Base-by-base conservation (phyloP, 2,888 invertebrate genomes). In the Rhagium mordax region DNA sequence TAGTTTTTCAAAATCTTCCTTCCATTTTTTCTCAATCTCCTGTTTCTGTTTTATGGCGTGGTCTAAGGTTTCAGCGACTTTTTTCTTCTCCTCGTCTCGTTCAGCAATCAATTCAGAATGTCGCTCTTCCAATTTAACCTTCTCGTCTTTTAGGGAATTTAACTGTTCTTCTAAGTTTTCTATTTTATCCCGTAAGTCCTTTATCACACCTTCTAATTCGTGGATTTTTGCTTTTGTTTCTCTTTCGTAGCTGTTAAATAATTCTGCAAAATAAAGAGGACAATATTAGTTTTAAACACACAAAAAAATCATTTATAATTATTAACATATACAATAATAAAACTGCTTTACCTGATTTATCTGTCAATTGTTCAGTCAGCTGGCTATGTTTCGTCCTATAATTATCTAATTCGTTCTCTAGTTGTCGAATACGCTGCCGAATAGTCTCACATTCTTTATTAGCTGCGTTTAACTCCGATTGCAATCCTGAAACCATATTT, bases 1-100 rank as follows among this genome's bases (percentile, higher is more conserved):
- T 48, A 93, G 89, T 10, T 91, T 90, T 79, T 94, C 93, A 87
- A 94, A 92, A n/a, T 93, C 93, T 0, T 89, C 85, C 6, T 92
- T 91, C 91, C 92, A 93, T 86, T 90, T 90, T 49, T 88, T 87
- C 81, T 92, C 90, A 66, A 91, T 87, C 78, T 89, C 89, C 72
- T 89, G 88, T 72, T 91, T 91, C 82, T 92, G 91, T 51, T 90
- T 90, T 72, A 91, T 89, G 0, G 93, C 91, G 74, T 91, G 90
- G 79, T 92, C 89, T 79, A 94, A 79, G 0, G 92, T 90, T 89
- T 91, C 89, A 72, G 90, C 89, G 8, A 92, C 85, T 62, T 89
- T 88, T 76, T 88, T 87, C 74, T 91, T 88, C 81, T 92, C 91
- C 77, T 88, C 88, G 48, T 88, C 87, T 64, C 88, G 84, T 74